Percentiles rank a stretch among this genome's conserved stretches.
phyloP scores from a whole-genome alignment of 2,888 invertebrate genomes.

The Lathronympha strigana region DNA sequence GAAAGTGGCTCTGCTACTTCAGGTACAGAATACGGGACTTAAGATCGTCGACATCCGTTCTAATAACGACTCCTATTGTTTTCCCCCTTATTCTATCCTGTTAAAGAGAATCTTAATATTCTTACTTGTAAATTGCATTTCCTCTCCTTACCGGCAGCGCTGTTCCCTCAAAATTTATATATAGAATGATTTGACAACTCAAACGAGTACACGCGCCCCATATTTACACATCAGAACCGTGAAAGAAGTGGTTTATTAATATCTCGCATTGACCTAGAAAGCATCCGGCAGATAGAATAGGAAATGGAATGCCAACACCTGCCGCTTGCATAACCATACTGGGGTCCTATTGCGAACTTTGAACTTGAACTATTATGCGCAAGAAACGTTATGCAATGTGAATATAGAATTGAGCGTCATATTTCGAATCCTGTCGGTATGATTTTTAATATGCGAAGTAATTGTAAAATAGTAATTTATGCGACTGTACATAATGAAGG shows the following conservation, averaged over 20 bases:
- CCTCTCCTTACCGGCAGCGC: neutral
- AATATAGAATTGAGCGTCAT: neutral
- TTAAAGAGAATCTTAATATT: neutral
- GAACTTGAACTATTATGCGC: slow-evolving; percentile 6
- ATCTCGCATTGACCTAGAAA: slow-evolving; percentile 41
- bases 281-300: slow-evolving; percentile 43
- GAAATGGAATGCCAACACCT: slow-evolving; percentile 55
- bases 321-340: slow-evolving; percentile 22
- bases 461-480: no score
- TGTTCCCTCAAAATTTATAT: neutral
- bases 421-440: neutral
- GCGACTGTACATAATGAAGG: no score
- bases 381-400: neutral
- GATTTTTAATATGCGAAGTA: no score
- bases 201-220: neutral
- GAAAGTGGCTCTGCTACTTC: no score
- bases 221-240: slow-evolving; percentile 3
- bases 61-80: neutral
- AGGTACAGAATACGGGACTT: no score
- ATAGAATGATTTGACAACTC: neutral
- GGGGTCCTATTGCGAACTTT: slow-evolving; percentile 12
- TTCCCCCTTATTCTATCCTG: neutral
- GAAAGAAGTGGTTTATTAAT: slow-evolving; percentile 22
- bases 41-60: no score
- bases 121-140: neutral